Conservation (phyloP, 2,888 invertebrate species). For the Eilema griseolum region DNA sequence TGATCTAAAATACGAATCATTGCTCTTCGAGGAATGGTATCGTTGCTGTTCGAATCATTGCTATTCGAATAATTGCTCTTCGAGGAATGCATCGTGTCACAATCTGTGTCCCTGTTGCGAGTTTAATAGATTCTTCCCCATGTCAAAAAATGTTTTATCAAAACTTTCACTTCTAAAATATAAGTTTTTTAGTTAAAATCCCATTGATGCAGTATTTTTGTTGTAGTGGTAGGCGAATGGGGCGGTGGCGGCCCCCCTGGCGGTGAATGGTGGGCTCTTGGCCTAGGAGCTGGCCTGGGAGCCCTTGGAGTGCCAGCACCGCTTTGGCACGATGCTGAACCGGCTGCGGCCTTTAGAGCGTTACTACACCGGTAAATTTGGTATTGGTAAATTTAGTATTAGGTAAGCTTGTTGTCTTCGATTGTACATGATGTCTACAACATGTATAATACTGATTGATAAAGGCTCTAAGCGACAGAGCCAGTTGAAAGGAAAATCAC, state of each 20-base stretch:
- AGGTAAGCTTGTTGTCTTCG: conserved; percentile 1
- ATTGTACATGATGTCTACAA: background rate
- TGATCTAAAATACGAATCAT: no score
- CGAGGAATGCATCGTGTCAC: no score
- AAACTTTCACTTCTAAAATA: no score
- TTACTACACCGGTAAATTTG: conserved; percentile 71
- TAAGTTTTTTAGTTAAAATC: background rate
- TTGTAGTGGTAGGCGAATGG: conserved; percentile 75
- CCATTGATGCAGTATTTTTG: conserved; percentile 26
- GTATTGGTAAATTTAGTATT: background rate
- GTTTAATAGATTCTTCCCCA: no score
- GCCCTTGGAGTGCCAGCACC: conserved; percentile 68
- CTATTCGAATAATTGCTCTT: no score
- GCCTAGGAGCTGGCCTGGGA: conserved; percentile 67
- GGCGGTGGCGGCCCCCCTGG: conserved; percentile 61
- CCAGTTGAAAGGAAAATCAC: background rate
- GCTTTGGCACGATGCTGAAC: conserved; percentile 77
- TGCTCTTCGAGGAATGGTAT: no score
- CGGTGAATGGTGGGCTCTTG: conserved; percentile 79
- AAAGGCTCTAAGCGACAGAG: background rate
- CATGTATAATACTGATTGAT: no score
- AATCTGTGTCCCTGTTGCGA: no score
- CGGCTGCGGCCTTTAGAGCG: conserved; percentile 78
- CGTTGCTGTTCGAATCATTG: no score
- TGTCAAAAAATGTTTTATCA: no score